phyloP scores from a whole-genome alignment of 2,888 invertebrate species.

The Thereva unica region DNA sequence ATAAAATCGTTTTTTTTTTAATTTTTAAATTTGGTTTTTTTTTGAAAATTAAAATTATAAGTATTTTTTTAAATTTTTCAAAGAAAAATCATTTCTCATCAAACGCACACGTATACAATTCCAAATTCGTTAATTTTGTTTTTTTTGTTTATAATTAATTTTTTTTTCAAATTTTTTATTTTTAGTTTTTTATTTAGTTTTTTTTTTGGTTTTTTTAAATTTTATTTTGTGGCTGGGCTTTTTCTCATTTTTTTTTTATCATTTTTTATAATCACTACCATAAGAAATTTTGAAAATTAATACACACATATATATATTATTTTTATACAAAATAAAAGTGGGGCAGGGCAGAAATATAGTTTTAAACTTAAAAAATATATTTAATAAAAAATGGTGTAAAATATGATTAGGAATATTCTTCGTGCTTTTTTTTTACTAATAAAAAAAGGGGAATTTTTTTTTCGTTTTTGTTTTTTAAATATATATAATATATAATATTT shows the following conservation, averaged over 20 bases:
- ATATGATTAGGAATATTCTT: slow-evolving; percentile 35
- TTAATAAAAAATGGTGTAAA: slow-evolving; percentile 21
- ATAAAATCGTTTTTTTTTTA: slow-evolving; percentile 7
- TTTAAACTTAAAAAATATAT: slow-evolving; percentile 19
- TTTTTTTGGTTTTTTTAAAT: slow-evolving; percentile 1
- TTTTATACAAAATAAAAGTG: not conserved
- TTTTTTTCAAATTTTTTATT: too few species aligned
- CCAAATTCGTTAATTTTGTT: slow-evolving; percentile 24
- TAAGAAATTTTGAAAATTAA: slow-evolving; percentile 4
- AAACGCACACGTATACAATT: slow-evolving; percentile 27
- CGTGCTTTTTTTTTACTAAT: slow-evolving; percentile 24
- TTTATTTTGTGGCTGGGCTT: slow-evolving; percentile 33
- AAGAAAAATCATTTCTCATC: slow-evolving; percentile 16
- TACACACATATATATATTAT: not conserved
- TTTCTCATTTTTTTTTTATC: slow-evolving; percentile 3
- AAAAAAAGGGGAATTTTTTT: slow-evolving; percentile 24
- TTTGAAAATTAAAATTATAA: too few species aligned
- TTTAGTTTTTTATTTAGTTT: too few species aligned
- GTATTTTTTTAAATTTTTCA: slow-evolving; percentile 5
- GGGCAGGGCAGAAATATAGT: not conserved
- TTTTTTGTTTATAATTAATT: slow-evolving; percentile 5
- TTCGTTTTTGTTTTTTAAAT: slow-evolving; percentile 14
- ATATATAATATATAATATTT: slow-evolving; percentile 1
- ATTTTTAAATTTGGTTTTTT: not conserved
- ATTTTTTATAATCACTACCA: slow-evolving; percentile 19